Conservation (phyloP, 2,113 vertebrate species). For the Carassius gibelio region DNA sequence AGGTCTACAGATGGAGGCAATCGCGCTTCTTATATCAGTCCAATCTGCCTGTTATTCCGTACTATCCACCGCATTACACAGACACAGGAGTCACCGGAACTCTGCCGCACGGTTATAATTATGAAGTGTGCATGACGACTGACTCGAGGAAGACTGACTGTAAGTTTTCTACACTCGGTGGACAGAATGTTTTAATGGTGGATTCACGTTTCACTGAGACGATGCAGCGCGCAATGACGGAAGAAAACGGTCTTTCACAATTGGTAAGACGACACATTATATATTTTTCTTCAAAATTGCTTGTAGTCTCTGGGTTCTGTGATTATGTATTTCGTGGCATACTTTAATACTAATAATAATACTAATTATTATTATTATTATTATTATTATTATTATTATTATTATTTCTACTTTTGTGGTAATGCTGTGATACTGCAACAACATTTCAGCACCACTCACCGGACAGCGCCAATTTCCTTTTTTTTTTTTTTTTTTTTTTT, state of each 20-base stretch:
- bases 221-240: not conserved
- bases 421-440: no score
- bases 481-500: rapidly evolving
- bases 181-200: not conserved
- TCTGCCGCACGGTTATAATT: conserved; percentile 15
- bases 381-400: no score
- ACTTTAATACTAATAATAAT: no score
- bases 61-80: conserved; percentile 14
- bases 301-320: no score
- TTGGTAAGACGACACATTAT: conserved; percentile 23
- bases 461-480: not conserved
- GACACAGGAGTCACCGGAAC: conserved; percentile 15
- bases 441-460: not conserved
- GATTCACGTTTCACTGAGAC: not conserved
- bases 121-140: conserved; percentile 31
- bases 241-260: not conserved
- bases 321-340: no score
- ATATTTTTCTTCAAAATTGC: not conserved
- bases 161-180: conserved; percentile 19
- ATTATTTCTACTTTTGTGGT: no score
- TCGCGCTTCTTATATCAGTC: not conserved
- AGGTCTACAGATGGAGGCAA: conserved; percentile 5
- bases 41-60: conserved; percentile 4
- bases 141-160: conserved; percentile 7
- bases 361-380: no score